Base-by-base conservation (phyloP, 2,888 invertebrate genomes). In the Drosophila subquinaria region DNA sequence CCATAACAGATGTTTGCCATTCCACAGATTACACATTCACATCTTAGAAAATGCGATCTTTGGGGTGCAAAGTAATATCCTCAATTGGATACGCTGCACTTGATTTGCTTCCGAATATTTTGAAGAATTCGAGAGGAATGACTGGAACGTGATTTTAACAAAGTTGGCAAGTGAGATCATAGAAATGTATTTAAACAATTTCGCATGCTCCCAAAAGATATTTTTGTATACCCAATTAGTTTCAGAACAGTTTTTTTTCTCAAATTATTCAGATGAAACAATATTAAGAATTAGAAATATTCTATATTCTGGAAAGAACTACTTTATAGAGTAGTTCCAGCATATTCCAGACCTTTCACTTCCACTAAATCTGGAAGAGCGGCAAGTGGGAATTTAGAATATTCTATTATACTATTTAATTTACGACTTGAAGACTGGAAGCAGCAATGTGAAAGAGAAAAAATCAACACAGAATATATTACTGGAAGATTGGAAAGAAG, bases 1-100 rank as follows among this genome's bases (percentile, higher is more conserved):
- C 36, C n/a, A 27, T 13, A 63, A 65, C 71, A 55, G 53, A 52
- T 74, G 65, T 53, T 42, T 53, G 27, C 56, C 48, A 51, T n/a
- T 48, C 35, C 33, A 53, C 38, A 36, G 47, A 68, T 74, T 48
- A 45, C 38, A 38, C 47, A 68, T 48, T 48, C 33, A 53, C 27
- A 27, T 27, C 35, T 30, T 4, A 17, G 17, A 35, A 35, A 17
- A 50, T 20, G 15, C 9, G 4, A 47, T 27, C n/a, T 8, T 27
- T 23, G 27, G 36, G 23, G 9, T 35, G 40, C 13, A 30, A n/a
- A n/a, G 35, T 30, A 56, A 56, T 45, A 20, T 23, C 57, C 3
- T 27, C 52, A 74, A 73, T 75, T 76, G 10, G 64, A 11, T 57
- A 56, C 55, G 76, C 56, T 38, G 17, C 23, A 40, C 42, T 30